Evolutionary conservation across 2,888 invertebrate species (phyloP), one percentile per base, ranked within the genome.

Genomic region (Erebia ligea): DNA sequence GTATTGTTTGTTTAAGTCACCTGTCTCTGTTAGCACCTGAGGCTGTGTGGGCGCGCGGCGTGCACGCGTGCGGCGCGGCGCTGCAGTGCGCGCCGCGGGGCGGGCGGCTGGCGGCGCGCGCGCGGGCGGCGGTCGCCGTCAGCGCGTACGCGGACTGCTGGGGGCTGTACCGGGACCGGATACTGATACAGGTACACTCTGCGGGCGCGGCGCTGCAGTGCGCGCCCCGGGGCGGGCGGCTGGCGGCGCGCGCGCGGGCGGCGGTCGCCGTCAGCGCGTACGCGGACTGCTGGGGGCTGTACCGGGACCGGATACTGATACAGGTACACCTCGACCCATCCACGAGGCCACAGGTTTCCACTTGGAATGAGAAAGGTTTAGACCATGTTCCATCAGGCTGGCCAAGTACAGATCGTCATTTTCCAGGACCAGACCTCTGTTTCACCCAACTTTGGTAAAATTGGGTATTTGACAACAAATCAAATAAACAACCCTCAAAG

Each of bases 251-350:
- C 48, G 54, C 65, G 2, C 21, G 15, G 15, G 62, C 48, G 1
- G 42, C 68, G 6, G 19, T 88, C 1, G 19, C 42, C 6, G 78
- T 90, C 72, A 74, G 74, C 6, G 87, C 84, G 69, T 84, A 81
- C 77, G 86, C 89, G 0, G 87, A 87, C 83, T 81, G 82, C 81
- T 89, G 90, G 89, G 91, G 91, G 0, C 77, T 88, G 4, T 91
- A 89, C 80, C 74, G 63, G 21, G 88, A 90, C 72, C 90, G 90
- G 80, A 74, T 91, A 58, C 82, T 89, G 1, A 75, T 91, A 63
- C 75, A 84, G 79, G 91, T 90, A 61, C 15, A 11, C 10, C n/a
- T n/a, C n/a, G n/a, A n/a, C n/a, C n/a, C n/a, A n/a, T n/a, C n/a
- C n/a, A n/a, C n/a, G n/a, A n/a, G n/a, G n/a, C n/a, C n/a, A n/a